These are phyloP conservation scores for Plagodis dolabraria DNA, from an alignment of 2,888 invertebrate species.

Conservation along the genomic window DNA sequence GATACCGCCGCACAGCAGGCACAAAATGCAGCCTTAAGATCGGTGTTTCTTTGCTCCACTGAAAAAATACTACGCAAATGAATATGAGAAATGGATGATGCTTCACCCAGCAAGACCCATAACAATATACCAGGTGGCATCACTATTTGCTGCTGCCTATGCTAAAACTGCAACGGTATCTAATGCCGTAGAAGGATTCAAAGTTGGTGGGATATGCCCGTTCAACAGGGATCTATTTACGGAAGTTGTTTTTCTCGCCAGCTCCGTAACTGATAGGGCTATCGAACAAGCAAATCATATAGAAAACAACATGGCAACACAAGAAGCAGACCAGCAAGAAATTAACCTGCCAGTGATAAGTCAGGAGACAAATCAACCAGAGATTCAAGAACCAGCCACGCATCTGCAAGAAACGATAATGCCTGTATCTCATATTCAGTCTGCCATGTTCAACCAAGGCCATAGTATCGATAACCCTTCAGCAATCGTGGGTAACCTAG, in stretches of 20 bases:
- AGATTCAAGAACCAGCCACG: too few species aligned
- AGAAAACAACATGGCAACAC: not conserved
- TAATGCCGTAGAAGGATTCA: not conserved
- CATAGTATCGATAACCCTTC: too few species aligned
- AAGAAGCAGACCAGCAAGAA: not conserved
- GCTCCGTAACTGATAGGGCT: not conserved
- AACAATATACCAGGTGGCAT: not conserved
- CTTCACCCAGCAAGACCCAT: not conserved
- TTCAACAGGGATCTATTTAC: not conserved
- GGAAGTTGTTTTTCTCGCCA: not conserved
- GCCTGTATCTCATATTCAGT: too few species aligned
- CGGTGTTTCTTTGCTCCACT: not conserved
- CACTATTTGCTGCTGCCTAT: not conserved
- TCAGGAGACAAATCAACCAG: too few species aligned
- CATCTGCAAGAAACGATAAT: too few species aligned
- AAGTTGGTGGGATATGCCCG: not conserved
- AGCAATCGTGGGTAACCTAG: too few species aligned
- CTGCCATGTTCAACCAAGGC: too few species aligned
- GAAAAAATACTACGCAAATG: slow-evolving; percentile 1
- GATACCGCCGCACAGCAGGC: not conserved
- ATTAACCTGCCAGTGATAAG: not conserved
- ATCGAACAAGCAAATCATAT: too few species aligned
- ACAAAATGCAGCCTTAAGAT: not conserved
- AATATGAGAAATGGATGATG: slow-evolving; percentile 2
- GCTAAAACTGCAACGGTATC: not conserved